Evolutionary conservation across 2,797 vertebrate species (phyloP).

Genomic region (Meriones psammophilus): DNA sequence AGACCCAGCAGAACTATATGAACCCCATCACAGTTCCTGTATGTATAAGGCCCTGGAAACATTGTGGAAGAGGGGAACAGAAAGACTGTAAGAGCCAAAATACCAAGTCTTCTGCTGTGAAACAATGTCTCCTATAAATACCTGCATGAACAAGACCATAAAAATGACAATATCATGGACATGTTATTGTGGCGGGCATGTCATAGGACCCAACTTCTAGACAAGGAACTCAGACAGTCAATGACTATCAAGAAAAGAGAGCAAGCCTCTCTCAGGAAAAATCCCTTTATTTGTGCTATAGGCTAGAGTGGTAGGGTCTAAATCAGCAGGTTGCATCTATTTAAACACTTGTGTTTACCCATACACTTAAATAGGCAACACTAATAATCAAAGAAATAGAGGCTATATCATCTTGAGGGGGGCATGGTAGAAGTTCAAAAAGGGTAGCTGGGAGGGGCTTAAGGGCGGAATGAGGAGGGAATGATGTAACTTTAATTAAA

Average conservation of each 20-base stretch:
- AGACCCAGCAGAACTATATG: too few relatives aligned
- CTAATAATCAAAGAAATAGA: neutral
- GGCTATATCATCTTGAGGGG: neutral
- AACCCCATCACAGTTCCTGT: neutral
- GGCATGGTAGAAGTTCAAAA: neutral
- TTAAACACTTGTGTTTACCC: too few relatives aligned
- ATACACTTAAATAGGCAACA: neutral
- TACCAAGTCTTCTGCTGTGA: neutral
- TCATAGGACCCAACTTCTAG: neutral
- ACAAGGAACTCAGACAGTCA: neutral
- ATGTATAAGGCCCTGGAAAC: neutral
- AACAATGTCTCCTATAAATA: neutral
- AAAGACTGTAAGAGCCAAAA: neutral
- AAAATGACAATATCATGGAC: neutral
- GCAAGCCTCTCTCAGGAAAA: neutral
- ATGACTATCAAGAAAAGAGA: neutral
- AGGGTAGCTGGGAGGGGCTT: neutral
- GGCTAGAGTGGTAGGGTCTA: neutral
- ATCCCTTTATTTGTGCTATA: neutral
- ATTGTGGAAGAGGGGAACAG: neutral
- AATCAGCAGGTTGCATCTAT: neutral
- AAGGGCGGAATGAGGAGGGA: neutral
- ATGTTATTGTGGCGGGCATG: too few relatives aligned
- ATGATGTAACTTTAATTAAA: neutral
- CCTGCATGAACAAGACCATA: neutral